phyloP scores from a whole-genome alignment of 2,113 vertebrate species.

The Aythya baeri region DNA sequence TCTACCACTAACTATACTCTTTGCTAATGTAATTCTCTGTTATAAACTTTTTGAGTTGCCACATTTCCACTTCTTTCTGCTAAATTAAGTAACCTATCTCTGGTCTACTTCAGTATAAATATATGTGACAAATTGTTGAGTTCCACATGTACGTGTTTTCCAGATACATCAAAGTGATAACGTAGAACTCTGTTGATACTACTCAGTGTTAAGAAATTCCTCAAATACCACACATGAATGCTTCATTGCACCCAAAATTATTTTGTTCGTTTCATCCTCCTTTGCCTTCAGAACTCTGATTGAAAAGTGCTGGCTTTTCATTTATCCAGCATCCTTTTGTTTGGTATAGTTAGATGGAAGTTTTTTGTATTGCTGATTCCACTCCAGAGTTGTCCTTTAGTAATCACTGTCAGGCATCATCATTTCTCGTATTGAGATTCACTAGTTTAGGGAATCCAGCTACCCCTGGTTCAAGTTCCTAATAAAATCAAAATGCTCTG shows the following conservation, averaged over 20 bases:
- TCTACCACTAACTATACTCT: neutral
- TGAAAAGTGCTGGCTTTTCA: neutral
- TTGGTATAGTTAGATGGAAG: neutral
- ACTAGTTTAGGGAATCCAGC: neutral
- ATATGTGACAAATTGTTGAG: neutral
- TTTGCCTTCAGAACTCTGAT: neutral
- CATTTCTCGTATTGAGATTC: neutral
- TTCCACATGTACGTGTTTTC: neutral
- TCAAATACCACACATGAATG: accelerated
- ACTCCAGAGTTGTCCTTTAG: neutral
- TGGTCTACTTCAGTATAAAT: neutral
- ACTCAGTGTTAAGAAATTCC: neutral
- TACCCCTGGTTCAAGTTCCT: neutral
- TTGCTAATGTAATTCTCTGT: neutral
- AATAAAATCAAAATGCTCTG: neutral
- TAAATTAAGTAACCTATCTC: neutral
- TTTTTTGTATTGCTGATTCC: neutral
- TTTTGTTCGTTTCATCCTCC: neutral
- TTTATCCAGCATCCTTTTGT: neutral
- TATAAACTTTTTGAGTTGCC: neutral
- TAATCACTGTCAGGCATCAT: neutral
- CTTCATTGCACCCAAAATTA: neutral
- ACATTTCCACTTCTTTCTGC: neutral
- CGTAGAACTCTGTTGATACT: neutral
- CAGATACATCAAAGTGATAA: neutral